Percentiles rank a stretch among this genome's conserved stretches.
Conservation (phyloP, 2,113 vertebrate genomes). For the Mungos mungo region DNA sequence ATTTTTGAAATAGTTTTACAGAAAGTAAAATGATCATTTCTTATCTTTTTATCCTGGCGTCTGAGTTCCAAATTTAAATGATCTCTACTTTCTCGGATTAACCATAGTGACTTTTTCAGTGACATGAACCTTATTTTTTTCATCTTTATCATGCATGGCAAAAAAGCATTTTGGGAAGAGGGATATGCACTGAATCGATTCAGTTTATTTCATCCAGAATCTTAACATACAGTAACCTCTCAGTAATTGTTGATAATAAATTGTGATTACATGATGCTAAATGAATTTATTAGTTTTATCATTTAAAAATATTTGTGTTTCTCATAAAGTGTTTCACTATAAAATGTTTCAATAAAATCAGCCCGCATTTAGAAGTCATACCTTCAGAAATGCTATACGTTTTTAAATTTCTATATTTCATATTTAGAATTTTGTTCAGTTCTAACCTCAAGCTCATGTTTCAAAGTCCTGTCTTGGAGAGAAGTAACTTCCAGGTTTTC, state of each 20-base stretch:
- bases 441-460: constrained; percentile 44
- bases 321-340: background rate
- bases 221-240: background rate
- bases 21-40: background rate
- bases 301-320: constrained; percentile 53
- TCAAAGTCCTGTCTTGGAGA: constrained; percentile 35
- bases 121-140: background rate
- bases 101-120: background rate
- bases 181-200: background rate
- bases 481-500: constrained; percentile 51
- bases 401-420: background rate
- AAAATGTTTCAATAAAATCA: constrained; percentile 57
- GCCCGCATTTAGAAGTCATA: constrained; percentile 40
- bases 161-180: background rate
- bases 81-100: background rate
- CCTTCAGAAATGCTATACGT: constrained; percentile 30
- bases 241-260: background rate
- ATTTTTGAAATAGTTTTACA: background rate
- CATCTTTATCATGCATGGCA: background rate
- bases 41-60: background rate
- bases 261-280: background rate
- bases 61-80: background rate
- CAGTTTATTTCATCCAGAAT: background rate
- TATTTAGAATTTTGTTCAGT: background rate
- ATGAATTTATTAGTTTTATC: constrained; percentile 50